Percentiles rank a stretch among this genome's conserved stretches.
phyloP scores from a whole-genome alignment of 2,113 vertebrate species.

The human region DNA sequence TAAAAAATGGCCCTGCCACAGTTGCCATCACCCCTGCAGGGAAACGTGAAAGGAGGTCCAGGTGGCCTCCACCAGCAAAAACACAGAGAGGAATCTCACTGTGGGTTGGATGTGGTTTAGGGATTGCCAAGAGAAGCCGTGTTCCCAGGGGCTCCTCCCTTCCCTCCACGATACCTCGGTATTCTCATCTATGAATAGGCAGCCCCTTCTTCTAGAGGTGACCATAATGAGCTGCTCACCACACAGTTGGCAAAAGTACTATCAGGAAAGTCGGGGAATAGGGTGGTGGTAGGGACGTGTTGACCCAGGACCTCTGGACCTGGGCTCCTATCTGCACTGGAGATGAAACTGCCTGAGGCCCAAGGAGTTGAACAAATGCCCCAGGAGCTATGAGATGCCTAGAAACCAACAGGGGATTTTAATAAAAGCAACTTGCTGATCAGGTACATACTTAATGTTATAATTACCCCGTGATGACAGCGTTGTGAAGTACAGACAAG shows the following conservation, averaged over 20 bases:
- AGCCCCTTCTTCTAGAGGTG: neutral
- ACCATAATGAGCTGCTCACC: neutral
- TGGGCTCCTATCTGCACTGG: neutral
- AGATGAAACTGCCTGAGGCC: neutral
- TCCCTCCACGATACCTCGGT: fast-evolving
- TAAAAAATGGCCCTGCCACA: neutral
- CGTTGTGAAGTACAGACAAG: slow-evolving; percentile 43
- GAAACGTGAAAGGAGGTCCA: neutral
- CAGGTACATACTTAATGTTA: slow-evolving; percentile 78
- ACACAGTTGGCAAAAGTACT: neutral
- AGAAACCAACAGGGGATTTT: slow-evolving; percentile 68
- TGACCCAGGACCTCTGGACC: neutral
- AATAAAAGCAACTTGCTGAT: slow-evolving; percentile 79
- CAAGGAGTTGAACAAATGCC: slow-evolving; percentile 42
- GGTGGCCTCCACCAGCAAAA: neutral
- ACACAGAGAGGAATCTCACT: neutral
- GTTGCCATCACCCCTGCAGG: neutral
- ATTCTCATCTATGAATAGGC: fast-evolving
- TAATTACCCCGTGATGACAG: slow-evolving; percentile 77
- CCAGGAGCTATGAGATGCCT: slow-evolving; percentile 34
- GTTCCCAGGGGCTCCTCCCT: neutral
- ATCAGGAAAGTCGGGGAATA: neutral
- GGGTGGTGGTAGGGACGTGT: fast-evolving
- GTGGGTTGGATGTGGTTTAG: neutral
- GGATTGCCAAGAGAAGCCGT: neutral